Percentiles rank a stretch among this genome's conserved stretches.
Conservation (phyloP, 2,113 vertebrate genomes). For the Argyrosomus japonicus region DNA sequence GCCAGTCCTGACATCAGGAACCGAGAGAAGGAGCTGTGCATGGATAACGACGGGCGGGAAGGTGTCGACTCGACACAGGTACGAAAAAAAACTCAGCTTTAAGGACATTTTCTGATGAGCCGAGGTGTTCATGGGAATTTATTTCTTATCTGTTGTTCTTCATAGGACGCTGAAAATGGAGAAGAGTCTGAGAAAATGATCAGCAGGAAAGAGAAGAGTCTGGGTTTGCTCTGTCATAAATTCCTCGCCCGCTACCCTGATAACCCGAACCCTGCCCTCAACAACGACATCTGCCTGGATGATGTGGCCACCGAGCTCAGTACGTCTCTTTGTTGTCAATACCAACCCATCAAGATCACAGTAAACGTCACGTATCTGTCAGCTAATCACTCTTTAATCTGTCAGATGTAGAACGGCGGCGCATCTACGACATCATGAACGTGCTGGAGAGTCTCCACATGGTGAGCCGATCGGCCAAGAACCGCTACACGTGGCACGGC, state of each 20-base stretch:
- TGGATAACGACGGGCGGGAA: conserved; percentile 75
- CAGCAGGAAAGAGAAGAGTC: conserved; percentile 96
- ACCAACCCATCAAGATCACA: neutral
- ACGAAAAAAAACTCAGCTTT: neutral
- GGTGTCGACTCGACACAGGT: conserved; percentile 84
- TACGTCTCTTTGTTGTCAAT: conserved; percentile 77
- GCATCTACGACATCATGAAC: conserved; percentile 98
- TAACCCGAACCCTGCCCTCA: conserved; percentile 87
- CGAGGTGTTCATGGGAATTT: rapidly evolving
- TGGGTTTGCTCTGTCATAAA: conserved; percentile 94
- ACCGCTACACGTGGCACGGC: conserved; percentile 94
- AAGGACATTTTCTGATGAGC: neutral
- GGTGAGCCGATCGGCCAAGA: conserved; percentile 96
- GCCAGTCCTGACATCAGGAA: conserved; percentile 96
- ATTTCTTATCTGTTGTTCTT: too few species aligned
- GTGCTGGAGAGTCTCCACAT: conserved; percentile 97
- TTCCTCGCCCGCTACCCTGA: conserved; percentile 94
- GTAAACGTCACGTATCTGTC: neutral
- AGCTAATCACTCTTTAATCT: neutral
- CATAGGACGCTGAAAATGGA: conserved; percentile 87
- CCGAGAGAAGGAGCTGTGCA: conserved; percentile 88
- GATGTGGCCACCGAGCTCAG: conserved; percentile 95
- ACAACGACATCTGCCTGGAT: conserved; percentile 93
- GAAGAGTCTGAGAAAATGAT: conserved; percentile 92
- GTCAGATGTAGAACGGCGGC: conserved; percentile 92